phyloP scores from a whole-genome alignment of 2,113 vertebrate species.

The Sarotherodon lohbergeri region DNA sequence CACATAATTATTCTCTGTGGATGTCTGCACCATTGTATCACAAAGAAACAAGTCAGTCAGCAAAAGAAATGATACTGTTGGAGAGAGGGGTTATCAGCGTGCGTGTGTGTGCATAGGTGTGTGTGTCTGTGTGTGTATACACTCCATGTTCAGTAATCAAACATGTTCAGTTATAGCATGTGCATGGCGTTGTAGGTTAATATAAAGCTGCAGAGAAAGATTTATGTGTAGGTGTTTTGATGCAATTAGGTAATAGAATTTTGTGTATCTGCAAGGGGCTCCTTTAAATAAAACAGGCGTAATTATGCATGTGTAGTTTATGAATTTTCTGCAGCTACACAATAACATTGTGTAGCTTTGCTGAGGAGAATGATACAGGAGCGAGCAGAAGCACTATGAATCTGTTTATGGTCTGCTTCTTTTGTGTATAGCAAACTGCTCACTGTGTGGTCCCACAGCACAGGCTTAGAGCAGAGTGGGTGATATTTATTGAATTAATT shows the following conservation, averaged over 20 bases:
- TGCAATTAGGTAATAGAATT: not conserved
- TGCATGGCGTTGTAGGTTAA: not conserved
- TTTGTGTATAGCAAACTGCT: not conserved
- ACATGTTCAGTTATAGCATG: not conserved
- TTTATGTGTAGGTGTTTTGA: not conserved
- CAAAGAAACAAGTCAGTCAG: not conserved
- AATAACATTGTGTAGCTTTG: not conserved
- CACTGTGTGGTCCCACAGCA: not conserved
- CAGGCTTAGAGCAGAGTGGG: not conserved
- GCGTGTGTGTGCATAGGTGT: not conserved
- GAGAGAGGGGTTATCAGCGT: slow-evolving; percentile 27
- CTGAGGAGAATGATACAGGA: not conserved
- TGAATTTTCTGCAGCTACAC: not conserved
- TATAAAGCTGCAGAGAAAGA: not conserved
- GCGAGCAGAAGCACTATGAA: not conserved
- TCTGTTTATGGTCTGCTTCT: not conserved
- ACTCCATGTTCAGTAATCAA: not conserved
- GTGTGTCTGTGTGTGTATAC: not conserved
- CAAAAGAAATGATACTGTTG: not conserved
- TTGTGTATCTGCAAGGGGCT: not conserved
- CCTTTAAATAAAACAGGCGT: not conserved
- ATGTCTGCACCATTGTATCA: slow-evolving; percentile 18
- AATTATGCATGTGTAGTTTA: not conserved
- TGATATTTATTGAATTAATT: not conserved
- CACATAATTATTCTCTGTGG: slow-evolving; percentile 70